phyloP scores from a whole-genome alignment of 2,888 invertebrate genomes.

The Capitulum mitella region DNA sequence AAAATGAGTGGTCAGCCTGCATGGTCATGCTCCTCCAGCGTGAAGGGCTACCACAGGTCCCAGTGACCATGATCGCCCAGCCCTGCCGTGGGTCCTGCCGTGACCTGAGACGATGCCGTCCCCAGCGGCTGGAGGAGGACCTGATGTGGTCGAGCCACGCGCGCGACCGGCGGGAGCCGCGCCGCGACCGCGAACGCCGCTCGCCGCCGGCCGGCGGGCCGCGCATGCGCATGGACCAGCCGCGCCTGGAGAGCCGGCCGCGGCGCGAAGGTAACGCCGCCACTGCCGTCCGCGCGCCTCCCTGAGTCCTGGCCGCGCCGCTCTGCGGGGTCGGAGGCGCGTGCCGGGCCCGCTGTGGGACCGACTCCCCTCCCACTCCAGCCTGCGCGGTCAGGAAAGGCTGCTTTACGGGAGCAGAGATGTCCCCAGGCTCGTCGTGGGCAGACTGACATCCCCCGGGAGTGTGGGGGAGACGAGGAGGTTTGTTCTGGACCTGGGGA shows the following conservation, averaged over 20 bases:
- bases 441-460: neutral
- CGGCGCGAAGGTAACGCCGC: neutral
- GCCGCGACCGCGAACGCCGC: neutral
- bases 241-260: neutral
- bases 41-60: too few species aligned
- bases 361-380: too few species aligned
- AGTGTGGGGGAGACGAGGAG: too few species aligned
- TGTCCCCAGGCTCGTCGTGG: too few species aligned
- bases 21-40: too few species aligned
- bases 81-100: too few species aligned
- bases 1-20: too few species aligned
- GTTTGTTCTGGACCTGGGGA: too few species aligned
- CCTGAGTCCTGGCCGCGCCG: neutral
- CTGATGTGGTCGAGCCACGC: neutral
- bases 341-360: neutral
- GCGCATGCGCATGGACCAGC: constrained; percentile 18
- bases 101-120: neutral
- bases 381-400: too few species aligned
- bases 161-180: neutral
- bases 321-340: neutral
- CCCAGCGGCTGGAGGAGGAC: constrained; percentile 12
- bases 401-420: too few species aligned
- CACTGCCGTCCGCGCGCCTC: neutral
- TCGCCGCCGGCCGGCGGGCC: neutral
- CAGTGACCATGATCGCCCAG: too few species aligned